Conservation (phyloP, 2,113 vertebrate genomes). For the Laterallus jamaicensis region DNA sequence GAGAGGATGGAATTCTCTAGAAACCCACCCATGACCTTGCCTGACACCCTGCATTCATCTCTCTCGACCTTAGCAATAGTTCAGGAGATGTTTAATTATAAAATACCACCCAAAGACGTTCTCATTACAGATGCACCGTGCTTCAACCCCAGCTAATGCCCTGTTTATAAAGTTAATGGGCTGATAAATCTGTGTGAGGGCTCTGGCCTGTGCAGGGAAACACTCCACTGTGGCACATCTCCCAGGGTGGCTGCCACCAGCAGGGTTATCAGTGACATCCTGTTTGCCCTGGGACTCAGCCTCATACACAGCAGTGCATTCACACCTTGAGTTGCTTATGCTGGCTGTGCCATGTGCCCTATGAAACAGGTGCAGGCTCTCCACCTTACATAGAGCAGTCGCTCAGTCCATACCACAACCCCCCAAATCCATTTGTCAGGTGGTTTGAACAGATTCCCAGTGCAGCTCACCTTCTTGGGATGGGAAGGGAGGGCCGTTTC, state of each 20-base stretch:
- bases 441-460: too few species aligned
- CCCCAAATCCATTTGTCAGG: too few species aligned
- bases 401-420: not conserved
- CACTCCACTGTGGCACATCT: not conserved
- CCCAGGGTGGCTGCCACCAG: not conserved
- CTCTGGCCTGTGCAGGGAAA: not conserved
- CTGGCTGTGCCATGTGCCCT: too few species aligned
- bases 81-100: constrained; percentile 22
- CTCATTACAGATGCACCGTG: constrained; percentile 7
- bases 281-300: not conserved
- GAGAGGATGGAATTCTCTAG: constrained; percentile 12
- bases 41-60: constrained; percentile 2
- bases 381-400: fast-evolving
- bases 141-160: not conserved
- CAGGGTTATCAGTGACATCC: not conserved
- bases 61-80: not conserved
- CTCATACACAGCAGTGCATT: not conserved
- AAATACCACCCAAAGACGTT: not conserved
- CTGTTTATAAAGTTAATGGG: constrained; percentile 31
- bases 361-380: not conserved
- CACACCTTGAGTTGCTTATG: too few species aligned
- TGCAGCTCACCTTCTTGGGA: too few species aligned
- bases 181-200: constrained; percentile 1
- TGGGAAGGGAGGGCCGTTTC: not conserved
- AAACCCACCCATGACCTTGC: not conserved